Conservation (phyloP, 2,113 vertebrate species). For the Cynopterus brachyotis region DNA sequence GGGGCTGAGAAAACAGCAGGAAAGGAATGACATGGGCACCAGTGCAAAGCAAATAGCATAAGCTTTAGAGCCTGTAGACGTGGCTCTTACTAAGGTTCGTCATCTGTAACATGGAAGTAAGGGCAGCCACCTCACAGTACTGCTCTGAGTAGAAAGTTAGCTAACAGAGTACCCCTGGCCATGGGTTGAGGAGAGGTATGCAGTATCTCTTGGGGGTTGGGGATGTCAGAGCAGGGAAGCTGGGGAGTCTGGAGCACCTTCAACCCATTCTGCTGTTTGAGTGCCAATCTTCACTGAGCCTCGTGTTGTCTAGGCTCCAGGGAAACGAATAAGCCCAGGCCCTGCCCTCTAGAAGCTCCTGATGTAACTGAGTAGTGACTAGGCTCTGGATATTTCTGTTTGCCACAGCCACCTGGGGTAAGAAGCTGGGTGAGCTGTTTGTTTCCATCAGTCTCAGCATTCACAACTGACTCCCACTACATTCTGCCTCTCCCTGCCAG, state of each 20-base stretch:
- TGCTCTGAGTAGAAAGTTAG: background rate
- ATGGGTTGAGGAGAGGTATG: background rate
- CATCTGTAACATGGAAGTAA: background rate
- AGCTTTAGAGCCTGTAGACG: background rate
- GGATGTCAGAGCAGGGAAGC: background rate
- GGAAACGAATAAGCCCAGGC: background rate
- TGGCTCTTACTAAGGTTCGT: background rate
- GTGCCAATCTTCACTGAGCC: background rate
- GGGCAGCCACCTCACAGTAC: background rate
- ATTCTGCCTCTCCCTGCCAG: background rate
- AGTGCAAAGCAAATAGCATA: background rate
- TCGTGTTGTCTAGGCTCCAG: background rate
- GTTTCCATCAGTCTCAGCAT: background rate
- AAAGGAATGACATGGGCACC: background rate
- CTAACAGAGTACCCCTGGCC: background rate
- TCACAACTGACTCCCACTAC: background rate
- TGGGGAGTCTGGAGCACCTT: background rate
- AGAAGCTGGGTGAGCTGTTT: slow-evolving; percentile 6
- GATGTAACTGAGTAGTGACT: background rate
- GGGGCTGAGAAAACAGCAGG: background rate
- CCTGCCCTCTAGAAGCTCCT: background rate
- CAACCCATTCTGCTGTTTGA: background rate
- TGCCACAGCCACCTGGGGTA: background rate
- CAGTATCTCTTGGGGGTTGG: background rate
- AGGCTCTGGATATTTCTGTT: background rate